These are phyloP conservation scores for Corythornis cristatus DNA, from an alignment of 2,113 vertebrate species.

Conservation along the genomic window DNA sequence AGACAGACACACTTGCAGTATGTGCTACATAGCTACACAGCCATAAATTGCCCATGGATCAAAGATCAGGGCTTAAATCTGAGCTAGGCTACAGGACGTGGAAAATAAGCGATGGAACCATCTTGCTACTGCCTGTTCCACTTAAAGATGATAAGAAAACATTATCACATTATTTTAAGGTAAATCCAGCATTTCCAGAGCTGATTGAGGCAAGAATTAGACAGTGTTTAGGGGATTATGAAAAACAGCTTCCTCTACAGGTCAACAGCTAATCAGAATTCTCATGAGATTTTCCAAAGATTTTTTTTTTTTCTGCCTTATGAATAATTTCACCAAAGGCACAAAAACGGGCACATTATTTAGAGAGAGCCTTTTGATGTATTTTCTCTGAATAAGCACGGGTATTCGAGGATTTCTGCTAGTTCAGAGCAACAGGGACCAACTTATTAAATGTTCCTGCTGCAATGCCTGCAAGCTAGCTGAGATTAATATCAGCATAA, in stretches of 20 bases:
- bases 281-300: constrained; percentile 92
- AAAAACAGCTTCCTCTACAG: constrained; percentile 93
- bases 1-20: not conserved
- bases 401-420: constrained; percentile 97
- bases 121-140: constrained; percentile 79
- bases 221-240: constrained; percentile 92
- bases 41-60: constrained; percentile 71
- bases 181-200: constrained; percentile 83
- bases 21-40: constrained; percentile 22
- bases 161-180: constrained; percentile 88
- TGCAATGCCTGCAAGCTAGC: constrained; percentile 99
- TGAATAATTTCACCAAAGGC: constrained; percentile 99
- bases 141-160: constrained; percentile 81
- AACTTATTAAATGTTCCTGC: constrained; percentile 99
- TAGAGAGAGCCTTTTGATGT: constrained; percentile 98
- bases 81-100: constrained; percentile 67
- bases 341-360: constrained; percentile 94
- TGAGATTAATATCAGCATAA: constrained; percentile 99
- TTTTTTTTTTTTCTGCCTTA: constrained; percentile 85
- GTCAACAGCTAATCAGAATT: constrained; percentile 99
- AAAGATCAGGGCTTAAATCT: constrained; percentile 76
- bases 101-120: constrained; percentile 75
- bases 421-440: constrained; percentile 94
- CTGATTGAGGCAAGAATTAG: constrained; percentile 85
- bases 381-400: constrained; percentile 93